A percentile compares a stretch with the other conserved stretches of the same genome.
Evolutionary conservation across 1,140 invertebrate genomes (phyloP).

Genomic region (Diuraphis noxia): DNA sequence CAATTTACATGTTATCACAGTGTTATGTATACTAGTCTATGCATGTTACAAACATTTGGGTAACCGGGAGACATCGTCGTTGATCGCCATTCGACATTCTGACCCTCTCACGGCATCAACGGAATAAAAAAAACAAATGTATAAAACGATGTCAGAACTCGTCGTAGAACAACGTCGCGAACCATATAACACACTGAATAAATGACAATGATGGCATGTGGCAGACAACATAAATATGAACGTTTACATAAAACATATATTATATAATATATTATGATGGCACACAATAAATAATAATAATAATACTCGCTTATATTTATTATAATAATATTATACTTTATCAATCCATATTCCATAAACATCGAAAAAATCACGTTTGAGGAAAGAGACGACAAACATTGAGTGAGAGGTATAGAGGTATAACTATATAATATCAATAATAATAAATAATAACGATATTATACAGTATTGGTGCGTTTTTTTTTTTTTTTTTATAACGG

Average conservation of each 20-base stretch:
- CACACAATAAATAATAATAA: neutral
- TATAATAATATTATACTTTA: neutral
- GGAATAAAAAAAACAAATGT: neutral
- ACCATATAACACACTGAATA: neutral
- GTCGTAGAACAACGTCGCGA: neutral
- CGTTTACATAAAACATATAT: neutral
- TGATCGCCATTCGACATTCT: neutral
- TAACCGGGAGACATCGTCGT: neutral
- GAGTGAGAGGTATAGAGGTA: neutral
- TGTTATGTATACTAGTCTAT: too few relatives aligned
- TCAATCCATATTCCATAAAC: too few relatives aligned
- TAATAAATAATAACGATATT: neutral
- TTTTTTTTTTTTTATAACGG: neutral
- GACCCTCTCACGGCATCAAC: too few relatives aligned
- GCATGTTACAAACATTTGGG: neutral
- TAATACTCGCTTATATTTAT: neutral
- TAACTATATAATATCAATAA: neutral
- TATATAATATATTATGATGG: neutral
- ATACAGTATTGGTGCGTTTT: neutral
- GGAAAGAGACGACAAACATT: neutral
- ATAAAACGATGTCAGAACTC: neutral
- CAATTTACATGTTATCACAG: too few relatives aligned
- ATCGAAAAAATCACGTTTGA: neutral
- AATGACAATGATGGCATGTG: neutral
- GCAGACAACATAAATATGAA: neutral